A percentile compares a stretch with the other conserved stretches of the same genome.
phyloP scores from a whole-genome alignment of 2,113 vertebrate species.

The Malurus alboscapulatus region DNA sequence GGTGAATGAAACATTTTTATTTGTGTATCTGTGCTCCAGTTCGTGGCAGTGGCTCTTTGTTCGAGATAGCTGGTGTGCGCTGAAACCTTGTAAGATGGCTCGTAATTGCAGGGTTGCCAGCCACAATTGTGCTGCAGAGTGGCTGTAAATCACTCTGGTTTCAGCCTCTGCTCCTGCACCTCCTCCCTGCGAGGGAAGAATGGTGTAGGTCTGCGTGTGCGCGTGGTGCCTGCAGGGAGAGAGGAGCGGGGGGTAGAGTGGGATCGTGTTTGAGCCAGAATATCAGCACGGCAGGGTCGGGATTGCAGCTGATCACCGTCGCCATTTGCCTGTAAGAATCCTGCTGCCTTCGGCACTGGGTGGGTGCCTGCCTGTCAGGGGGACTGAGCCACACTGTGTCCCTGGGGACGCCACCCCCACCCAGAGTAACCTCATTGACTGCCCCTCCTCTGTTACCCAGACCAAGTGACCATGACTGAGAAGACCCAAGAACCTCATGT shows the following conservation, averaged over 20 bases:
- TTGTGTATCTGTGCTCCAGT: not conserved
- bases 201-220: constrained; percentile 37
- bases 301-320: not conserved
- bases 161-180: not conserved
- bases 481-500: constrained; percentile 71
- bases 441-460: not conserved
- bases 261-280: not conserved
- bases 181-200: constrained; percentile 21
- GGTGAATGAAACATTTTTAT: not conserved
- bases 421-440: not conserved
- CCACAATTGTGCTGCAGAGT: not conserved
- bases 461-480: constrained; percentile 75
- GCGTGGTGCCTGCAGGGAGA: constrained; percentile 31
- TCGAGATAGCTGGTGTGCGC: not conserved
- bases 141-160: constrained; percentile 49
- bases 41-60: not conserved
- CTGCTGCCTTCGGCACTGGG: rapidly evolving
- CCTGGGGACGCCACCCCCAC: rapidly evolving
- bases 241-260: constrained; percentile 22
- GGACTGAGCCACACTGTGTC: not conserved
- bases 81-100: not conserved
- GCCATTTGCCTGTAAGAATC: not conserved
- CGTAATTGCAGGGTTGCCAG: not conserved
- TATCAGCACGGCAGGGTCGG: not conserved
- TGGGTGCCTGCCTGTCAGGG: not conserved